phyloP scores from a whole-genome alignment of 2,888 invertebrate genomes.

The Acanthosepion lycidas region DNA sequence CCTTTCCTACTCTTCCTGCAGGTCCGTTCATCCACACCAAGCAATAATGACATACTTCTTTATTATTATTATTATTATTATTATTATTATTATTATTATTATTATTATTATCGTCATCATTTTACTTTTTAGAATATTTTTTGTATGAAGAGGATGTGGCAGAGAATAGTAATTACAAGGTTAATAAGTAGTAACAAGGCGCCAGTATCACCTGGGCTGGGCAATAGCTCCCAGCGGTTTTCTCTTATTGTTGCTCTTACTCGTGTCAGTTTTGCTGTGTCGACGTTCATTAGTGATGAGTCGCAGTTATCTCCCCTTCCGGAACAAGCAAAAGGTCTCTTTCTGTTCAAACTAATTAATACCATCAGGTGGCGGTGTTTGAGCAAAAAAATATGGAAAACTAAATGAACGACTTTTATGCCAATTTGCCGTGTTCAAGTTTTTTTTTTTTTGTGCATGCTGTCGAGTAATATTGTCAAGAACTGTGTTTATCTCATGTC shows the following conservation, averaged over 20 bases:
- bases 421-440: background rate
- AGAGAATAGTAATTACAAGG: conserved; percentile 33
- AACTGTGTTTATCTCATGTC: background rate
- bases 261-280: background rate
- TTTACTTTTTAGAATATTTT: background rate
- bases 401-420: conserved; percentile 33
- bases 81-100: too few relatives aligned
- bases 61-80: background rate
- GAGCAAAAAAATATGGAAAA: background rate
- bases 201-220: conserved; percentile 33
- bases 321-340: conserved; percentile 23
- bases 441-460: background rate
- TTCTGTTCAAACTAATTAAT: conserved; percentile 23
- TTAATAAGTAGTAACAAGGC: conserved; percentile 22
- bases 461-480: background rate
- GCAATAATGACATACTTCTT: background rate
- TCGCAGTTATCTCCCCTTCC: conserved; percentile 24
- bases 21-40: too few relatives aligned
- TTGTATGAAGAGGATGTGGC: background rate
- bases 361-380: conserved; percentile 9
- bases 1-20: too few relatives aligned
- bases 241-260: background rate
- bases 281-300: conserved; percentile 33
- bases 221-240: background rate
- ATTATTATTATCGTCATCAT: background rate